phyloP scores from a whole-genome alignment of 2,797 vertebrate species.

The Sparidentex hasta region DNA sequence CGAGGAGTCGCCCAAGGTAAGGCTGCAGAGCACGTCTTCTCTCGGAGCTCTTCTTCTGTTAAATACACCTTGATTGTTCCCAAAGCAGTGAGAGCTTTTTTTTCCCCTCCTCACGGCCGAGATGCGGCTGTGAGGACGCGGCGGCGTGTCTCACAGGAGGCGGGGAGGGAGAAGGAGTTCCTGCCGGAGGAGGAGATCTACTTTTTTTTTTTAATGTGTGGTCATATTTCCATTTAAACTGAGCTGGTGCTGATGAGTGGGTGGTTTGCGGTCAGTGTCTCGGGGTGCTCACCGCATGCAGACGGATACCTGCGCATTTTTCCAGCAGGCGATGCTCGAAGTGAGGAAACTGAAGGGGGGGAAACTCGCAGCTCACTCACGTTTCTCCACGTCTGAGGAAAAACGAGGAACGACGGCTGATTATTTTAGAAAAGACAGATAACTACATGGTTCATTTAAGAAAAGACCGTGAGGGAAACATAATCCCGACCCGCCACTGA shows the following conservation, averaged over 20 bases:
- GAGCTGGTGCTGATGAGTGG: constrained; percentile 24
- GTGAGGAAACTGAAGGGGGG: not conserved
- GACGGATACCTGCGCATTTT: constrained; percentile 6
- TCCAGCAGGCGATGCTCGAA: not conserved
- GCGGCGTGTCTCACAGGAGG: not conserved
- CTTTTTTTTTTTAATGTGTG: constrained; percentile 2
- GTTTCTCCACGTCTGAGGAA: not conserved
- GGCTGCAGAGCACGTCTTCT: constrained; percentile 45
- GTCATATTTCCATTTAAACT: constrained; percentile 21
- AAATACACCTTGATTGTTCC: constrained; percentile 36
- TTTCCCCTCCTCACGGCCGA: not conserved
- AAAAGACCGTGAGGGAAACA: not conserved
- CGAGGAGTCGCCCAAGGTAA: constrained; percentile 90
- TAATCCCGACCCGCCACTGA: not conserved
- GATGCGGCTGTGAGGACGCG: constrained; percentile 20
- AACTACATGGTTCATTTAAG: not conserved
- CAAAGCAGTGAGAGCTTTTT: constrained; percentile 9
- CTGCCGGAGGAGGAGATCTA: constrained; percentile 3
- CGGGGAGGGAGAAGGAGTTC: constrained; percentile 19
- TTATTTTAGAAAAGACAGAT: not conserved
- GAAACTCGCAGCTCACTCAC: constrained; percentile 24
- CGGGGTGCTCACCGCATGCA: not conserved
- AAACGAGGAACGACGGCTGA: not conserved
- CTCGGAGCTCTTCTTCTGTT: not conserved
- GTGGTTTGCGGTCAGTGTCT: constrained; percentile 26